These are phyloP conservation scores for Toxotes jaculatrix DNA, from an alignment of 2,113 vertebrate species.

Conservation along the genomic window DNA sequence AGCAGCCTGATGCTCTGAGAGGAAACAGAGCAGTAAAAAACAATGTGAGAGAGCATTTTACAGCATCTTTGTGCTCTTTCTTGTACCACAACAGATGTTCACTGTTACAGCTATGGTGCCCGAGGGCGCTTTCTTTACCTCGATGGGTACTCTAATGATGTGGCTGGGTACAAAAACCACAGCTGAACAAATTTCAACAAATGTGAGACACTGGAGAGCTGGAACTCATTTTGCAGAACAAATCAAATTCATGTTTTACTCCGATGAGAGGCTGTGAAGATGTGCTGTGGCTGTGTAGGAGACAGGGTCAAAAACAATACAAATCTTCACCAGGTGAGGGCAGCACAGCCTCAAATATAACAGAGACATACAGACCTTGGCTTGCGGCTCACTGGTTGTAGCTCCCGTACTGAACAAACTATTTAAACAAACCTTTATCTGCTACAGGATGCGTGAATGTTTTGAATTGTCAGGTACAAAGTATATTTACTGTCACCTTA, in stretches of 20 bases:
- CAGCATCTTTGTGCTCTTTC: not conserved
- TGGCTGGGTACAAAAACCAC: not conserved
- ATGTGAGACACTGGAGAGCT: not conserved
- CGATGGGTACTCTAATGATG: not conserved
- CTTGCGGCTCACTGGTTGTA: not conserved
- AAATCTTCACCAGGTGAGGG: not conserved
- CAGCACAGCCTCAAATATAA: not conserved
- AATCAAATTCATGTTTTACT: slow-evolving; percentile 7
- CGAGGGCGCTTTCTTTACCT: not conserved
- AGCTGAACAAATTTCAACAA: slow-evolving; percentile 1
- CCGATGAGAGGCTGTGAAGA: not conserved
- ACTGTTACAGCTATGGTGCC: slow-evolving; percentile 15
- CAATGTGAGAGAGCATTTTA: not conserved
- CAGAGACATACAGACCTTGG: not conserved
- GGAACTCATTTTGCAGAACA: not conserved
- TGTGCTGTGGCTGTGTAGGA: not conserved
- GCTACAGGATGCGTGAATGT: slow-evolving; percentile 1
- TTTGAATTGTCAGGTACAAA: not conserved
- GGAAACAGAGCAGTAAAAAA: slow-evolving; percentile 16
- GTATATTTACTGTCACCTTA: not conserved
- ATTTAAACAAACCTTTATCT: not conserved
- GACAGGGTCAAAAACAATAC: not conserved
- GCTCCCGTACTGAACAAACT: slow-evolving; percentile 4
- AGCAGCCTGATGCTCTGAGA: slow-evolving; percentile 94
- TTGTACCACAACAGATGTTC: not conserved